Evolutionary conservation across 2,113 vertebrate genomes (phyloP).

Genomic region (Falcunculus frontatus): DNA sequence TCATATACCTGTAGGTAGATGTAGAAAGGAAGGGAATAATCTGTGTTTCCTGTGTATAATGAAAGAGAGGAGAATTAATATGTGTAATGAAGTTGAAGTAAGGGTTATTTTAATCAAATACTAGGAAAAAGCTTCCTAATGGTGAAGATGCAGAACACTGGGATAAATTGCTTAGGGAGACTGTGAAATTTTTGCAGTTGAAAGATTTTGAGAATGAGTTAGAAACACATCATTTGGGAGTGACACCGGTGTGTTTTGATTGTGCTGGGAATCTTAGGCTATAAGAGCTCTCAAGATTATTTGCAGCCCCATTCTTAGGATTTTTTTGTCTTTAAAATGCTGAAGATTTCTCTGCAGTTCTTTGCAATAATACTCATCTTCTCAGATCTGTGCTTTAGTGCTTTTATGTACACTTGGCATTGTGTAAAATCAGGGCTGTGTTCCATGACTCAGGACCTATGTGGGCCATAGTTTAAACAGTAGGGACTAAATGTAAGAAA

Average conservation of each 20-base stretch:
- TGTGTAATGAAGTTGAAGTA: background rate
- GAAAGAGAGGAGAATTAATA: background rate
- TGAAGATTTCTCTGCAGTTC: background rate
- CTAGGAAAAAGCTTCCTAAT: background rate
- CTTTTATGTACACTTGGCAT: rapidly evolving
- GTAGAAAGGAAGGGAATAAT: background rate
- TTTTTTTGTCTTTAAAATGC: background rate
- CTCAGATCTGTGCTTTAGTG: background rate
- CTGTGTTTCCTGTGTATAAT: background rate
- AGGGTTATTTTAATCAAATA: background rate
- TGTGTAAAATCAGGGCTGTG: background rate
- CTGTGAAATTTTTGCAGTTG: background rate
- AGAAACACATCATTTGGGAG: background rate
- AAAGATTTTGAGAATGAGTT: background rate
- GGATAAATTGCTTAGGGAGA: background rate
- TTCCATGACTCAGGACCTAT: background rate
- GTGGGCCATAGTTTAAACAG: background rate
- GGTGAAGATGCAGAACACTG: background rate
- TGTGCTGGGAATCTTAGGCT: background rate
- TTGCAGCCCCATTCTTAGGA: background rate
- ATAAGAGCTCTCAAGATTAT: background rate
- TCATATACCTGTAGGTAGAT: background rate
- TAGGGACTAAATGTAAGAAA: background rate
- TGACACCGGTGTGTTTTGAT: background rate
- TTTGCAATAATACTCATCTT: background rate